These are phyloP conservation scores for Pygoscelis adeliae DNA, from an alignment of 2,113 vertebrate genomes.

Conservation along the genomic window DNA sequence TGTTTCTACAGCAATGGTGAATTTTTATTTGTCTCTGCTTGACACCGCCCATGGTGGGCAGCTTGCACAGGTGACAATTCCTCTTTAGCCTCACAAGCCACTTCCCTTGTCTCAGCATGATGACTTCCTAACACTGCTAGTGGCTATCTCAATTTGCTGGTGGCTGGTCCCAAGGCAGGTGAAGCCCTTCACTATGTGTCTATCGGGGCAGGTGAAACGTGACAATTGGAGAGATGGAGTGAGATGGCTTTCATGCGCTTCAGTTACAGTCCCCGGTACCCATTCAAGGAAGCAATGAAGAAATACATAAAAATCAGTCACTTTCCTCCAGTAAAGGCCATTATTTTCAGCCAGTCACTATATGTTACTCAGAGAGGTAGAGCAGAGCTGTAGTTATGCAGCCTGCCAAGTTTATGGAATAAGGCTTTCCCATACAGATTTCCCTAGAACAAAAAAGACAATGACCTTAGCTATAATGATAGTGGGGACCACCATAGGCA, in stretches of 20 bases:
- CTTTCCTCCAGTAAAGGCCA: not conserved
- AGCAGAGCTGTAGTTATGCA: not conserved
- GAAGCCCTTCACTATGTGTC: not conserved
- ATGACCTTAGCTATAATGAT: not conserved
- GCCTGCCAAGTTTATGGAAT: not conserved
- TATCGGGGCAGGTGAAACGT: not conserved
- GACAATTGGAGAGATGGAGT: not conserved
- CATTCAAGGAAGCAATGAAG: not conserved
- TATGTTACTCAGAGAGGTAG: not conserved
- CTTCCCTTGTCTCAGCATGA: not conserved
- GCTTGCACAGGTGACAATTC: not conserved
- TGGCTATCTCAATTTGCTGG: not conserved
- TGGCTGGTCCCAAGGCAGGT: not conserved
- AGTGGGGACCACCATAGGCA: not conserved
- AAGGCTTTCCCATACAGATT: not conserved
- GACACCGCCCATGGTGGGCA: not conserved
- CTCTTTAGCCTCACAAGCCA: not conserved
- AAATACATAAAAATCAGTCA: not conserved
- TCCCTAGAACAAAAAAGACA: not conserved
- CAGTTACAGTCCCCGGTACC: not conserved
- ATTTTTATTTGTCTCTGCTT: not conserved
- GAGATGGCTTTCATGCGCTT: not conserved
- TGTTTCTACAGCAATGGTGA: not conserved
- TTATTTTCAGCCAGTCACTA: not conserved
- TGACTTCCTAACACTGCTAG: not conserved